Evolutionary conservation across 2,113 vertebrate genomes (phyloP), one percentile per base, ranked within the genome.

Genomic region (Dendrocopos noguchii): DNA sequence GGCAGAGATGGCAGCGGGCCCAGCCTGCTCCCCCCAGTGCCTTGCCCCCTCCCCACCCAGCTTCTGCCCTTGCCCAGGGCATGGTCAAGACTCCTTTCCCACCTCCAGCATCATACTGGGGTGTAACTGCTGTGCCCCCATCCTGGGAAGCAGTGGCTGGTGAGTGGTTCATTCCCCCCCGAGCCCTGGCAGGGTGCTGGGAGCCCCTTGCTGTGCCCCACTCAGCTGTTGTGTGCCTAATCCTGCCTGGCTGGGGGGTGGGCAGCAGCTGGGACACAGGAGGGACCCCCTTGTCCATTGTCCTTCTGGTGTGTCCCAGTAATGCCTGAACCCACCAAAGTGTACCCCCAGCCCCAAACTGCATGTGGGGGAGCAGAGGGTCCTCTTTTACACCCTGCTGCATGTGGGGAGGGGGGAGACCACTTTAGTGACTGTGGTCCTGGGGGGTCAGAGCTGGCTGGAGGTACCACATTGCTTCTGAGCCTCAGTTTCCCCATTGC

Each of bases 151-250:
- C 7, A 15, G 4, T 25, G 56, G 27, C 53, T 74, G 33, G 52
- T 1, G 11, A n/a, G 39, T 15, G 44, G 36, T n/a, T n/a, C n/a
- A n/a, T n/a, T n/a, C n/a, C 9, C 7, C 3, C 5, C 27, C 9
- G 2, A 4, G 9, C 12, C 34, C 57, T 56, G 63, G 82, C 53
- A 53, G 65, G 39, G 34, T 29, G 10, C 75, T 72, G 83, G 53
- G 61, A 87, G 31, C 71, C 82, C 70, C 29, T 65, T 0, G 1
- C 70, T 6, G 72, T 91, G 91, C 79, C 65, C 77, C 34, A 2
- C 87, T 94, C 95, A 94, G 93, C 85, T 87, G 93, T 61, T 14
- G 36, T 57, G 60, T 27, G 31, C 53, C 82, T 90, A 90, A 95
- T 91, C 91, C 63, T 70, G 90, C 75, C 71, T 1, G 3, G 61